Evolutionary conservation across 1,140 invertebrate species (phyloP).

Genomic region (Sycophaga agraensis): DNA sequence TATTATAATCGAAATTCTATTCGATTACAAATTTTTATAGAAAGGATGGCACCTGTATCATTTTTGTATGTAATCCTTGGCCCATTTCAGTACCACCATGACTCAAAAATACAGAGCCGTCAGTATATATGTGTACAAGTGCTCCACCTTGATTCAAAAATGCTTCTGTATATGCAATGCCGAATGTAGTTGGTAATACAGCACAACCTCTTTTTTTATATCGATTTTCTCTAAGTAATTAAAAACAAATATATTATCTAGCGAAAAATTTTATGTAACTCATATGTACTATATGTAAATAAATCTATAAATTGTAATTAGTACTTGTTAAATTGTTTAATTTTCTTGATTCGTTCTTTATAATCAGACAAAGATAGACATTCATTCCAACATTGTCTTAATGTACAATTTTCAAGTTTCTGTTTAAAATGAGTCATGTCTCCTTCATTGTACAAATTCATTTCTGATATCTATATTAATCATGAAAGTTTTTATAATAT

Average conservation of each 20-base stretch:
- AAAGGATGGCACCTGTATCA: constrained; percentile 75
- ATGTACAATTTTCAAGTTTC: constrained; percentile 71
- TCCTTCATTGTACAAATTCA: constrained; percentile 84
- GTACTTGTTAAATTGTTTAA: constrained; percentile 76
- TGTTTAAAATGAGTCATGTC: constrained; percentile 81
- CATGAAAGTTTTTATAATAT: constrained; percentile 38
- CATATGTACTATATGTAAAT: too few relatives aligned
- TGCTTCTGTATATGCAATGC: constrained; percentile 79
- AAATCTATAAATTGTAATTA: not conserved
- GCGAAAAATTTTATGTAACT: too few relatives aligned
- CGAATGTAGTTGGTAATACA: constrained; percentile 88
- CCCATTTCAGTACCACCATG: constrained; percentile 96
- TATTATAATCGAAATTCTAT: too few relatives aligned
- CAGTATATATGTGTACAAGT: constrained; percentile 84
- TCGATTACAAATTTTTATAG: not conserved
- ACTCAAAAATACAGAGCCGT: constrained; percentile 89
- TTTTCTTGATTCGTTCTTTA: constrained; percentile 59
- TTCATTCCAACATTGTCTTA: constrained; percentile 82
- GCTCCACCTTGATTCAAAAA: constrained; percentile 89
- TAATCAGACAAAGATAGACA: constrained; percentile 73
- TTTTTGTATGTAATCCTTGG: constrained; percentile 93
- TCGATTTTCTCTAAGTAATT: constrained; percentile 67
- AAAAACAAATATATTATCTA: not conserved
- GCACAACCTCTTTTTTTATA: constrained; percentile 88
- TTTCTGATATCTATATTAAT: constrained; percentile 59